These are phyloP conservation scores for Bettongia penicillata DNA, from an alignment of 2,113 vertebrate genomes.

Conservation along the genomic window DNA sequence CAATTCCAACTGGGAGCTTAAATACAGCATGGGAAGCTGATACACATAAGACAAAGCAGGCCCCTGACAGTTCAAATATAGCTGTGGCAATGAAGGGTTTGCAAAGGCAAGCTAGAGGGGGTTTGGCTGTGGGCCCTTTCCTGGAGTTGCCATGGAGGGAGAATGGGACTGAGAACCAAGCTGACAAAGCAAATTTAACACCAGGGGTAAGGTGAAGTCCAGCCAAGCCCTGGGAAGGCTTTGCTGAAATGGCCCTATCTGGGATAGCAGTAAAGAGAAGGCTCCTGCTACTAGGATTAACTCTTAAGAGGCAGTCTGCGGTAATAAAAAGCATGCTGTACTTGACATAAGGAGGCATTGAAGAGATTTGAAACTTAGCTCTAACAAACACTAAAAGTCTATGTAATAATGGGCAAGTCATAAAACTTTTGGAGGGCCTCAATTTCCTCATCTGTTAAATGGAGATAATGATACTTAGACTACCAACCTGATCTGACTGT, in stretches of 20 bases:
- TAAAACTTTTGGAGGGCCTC: background rate
- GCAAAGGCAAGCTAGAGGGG: background rate
- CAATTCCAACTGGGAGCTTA: background rate
- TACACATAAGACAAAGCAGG: background rate
- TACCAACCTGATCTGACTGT: background rate
- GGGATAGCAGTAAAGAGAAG: background rate
- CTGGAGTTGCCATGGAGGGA: background rate
- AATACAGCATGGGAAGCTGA: background rate
- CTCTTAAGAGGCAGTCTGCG: background rate
- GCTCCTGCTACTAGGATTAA: background rate
- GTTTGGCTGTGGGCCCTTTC: background rate
- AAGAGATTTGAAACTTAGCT: background rate
- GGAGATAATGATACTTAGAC: background rate
- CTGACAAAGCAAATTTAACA: background rate
- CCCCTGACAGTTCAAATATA: conserved; percentile 25
- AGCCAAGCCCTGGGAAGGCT: background rate
- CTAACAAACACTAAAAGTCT: background rate
- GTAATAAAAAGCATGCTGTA: background rate
- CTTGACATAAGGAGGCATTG: background rate
- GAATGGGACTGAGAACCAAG: background rate
- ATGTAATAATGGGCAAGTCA: background rate
- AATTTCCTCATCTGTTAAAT: background rate
- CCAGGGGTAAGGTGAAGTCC: background rate
- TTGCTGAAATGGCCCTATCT: background rate
- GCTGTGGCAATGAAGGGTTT: background rate